Evolutionary conservation across 2,888 invertebrate genomes (phyloP), one percentile per base, ranked within the genome.

Genomic region (Dendrolimus houi): DNA sequence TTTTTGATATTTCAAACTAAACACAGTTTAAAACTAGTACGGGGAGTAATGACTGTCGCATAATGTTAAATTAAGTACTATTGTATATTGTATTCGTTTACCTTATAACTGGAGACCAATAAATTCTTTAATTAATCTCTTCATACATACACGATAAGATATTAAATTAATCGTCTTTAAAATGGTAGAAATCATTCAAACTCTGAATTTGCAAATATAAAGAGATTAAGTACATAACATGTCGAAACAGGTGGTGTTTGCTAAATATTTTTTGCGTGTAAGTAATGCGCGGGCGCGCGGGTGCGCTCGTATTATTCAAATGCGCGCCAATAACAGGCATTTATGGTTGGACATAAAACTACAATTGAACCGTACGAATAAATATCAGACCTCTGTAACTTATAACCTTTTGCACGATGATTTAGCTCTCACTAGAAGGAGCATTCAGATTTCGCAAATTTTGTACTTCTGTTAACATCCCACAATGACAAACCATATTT

Each of bases 361-460:
- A 88, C 88, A 85, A 87, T 87, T 86, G 83, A 85, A 83, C 85
- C 75, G 79, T 75, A 83, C 82, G 82, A 86, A 88, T 87, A 88
- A 86, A 88, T 87, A 87, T 87, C 85, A 77, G 86, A 86, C 85
- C 86, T 81, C 84, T 77, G 80, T 85, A 82, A 87, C 87, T 82
- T 84, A 83, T 85, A 83, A 83, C 85, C 80, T 80, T 68, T 59
- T 58, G 60, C 58, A 62, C 72, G 58, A 1, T 29, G 74, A 74
- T 58, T 12, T 66, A 57, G 2, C 6, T 3, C 41, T 0, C 1
- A 42, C 68, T 69, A 59, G 74, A 74, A 59, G 60, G 8, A 60
- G 8, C 56, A 7, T 7, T 41, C 47, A 10, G 47, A 7, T 29
- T 29, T 29, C 3, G 29, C 6, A 29, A 3, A 2, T 6, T 29